A percentile compares a stretch with the other conserved stretches of the same genome.
phyloP scores from a whole-genome alignment of 1,140 invertebrate genomes.

The Drosophila ficusphila region DNA sequence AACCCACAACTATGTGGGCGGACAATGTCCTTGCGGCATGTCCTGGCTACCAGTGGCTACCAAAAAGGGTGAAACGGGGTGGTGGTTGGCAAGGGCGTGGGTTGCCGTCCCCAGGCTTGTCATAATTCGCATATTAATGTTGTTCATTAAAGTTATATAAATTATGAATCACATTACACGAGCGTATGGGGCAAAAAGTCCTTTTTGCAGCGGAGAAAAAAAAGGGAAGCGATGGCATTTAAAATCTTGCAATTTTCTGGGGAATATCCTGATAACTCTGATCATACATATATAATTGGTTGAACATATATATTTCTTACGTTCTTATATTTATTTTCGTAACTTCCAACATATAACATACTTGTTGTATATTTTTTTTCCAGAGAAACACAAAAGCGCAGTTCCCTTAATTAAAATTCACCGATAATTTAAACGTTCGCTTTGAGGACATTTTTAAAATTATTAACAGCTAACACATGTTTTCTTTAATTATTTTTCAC shows the following conservation, averaged over 20 bases:
- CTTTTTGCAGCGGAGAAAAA: no score
- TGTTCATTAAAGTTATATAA: conserved; percentile 81
- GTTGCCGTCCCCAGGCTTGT: conserved; percentile 38
- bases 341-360: no score
- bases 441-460: not conserved
- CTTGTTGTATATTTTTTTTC: no score
- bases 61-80: not conserved
- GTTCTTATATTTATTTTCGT: no score
- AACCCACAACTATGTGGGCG: conserved; percentile 44
- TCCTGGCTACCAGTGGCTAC: conserved; percentile 11
- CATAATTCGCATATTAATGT: conserved; percentile 78
- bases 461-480: not conserved
- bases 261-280: conserved; percentile 1
- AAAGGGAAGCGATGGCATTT: not conserved
- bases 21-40: conserved; percentile 45
- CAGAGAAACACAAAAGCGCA: no score
- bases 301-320: not conserved
- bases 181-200: conserved; percentile 43
- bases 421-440: not conserved
- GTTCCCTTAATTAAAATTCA: not conserved
- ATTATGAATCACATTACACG: conserved; percentile 74
- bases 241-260: conserved; percentile 3
- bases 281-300: not conserved
- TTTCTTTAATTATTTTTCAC: not conserved
- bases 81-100: not conserved